Evolutionary conservation across 2,888 invertebrate genomes (phyloP).

Genomic region (Chrysodeixis includens): DNA sequence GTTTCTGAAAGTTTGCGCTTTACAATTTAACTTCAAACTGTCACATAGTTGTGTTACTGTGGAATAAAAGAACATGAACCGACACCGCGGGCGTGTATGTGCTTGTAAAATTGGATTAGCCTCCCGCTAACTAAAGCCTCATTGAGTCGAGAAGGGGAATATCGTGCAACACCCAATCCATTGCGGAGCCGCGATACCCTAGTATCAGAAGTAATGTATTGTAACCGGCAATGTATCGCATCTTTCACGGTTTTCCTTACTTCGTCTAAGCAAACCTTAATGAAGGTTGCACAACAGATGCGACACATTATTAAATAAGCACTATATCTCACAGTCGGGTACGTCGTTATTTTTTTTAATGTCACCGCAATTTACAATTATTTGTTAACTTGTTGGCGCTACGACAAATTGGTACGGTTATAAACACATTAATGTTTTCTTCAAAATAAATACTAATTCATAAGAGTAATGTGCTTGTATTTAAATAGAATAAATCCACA

Average conservation of each 20-base stretch:
- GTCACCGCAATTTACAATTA: constrained; percentile 27
- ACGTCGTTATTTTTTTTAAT: constrained; percentile 37
- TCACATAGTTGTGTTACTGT: constrained; percentile 23
- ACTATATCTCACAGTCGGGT: constrained; percentile 41
- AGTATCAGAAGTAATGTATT: too few relatives aligned
- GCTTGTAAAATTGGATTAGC: constrained; percentile 59
- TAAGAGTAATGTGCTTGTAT: background rate
- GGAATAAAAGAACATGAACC: constrained; percentile 25
- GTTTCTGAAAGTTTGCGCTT: constrained; percentile 33
- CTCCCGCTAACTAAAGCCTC: constrained; percentile 39
- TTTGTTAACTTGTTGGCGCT: constrained; percentile 11
- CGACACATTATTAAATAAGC: constrained; percentile 61
- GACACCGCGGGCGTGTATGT: constrained; percentile 23
- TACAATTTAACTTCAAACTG: constrained; percentile 52
- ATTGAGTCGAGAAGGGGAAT: too few relatives aligned
- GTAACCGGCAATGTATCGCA: too few relatives aligned
- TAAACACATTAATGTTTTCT: constrained; percentile 14
- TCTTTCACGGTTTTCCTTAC: too few relatives aligned
- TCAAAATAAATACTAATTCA: constrained; percentile 2
- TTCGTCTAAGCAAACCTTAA: constrained; percentile 2
- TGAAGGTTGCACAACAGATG: constrained; percentile 56
- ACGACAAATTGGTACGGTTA: constrained; percentile 29
- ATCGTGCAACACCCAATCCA: too few relatives aligned
- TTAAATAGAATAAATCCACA: background rate
- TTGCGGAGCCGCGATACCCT: too few relatives aligned